Conservation (phyloP, 1,140 invertebrate genomes). For the Parasteatoda tepidariorum region DNA sequence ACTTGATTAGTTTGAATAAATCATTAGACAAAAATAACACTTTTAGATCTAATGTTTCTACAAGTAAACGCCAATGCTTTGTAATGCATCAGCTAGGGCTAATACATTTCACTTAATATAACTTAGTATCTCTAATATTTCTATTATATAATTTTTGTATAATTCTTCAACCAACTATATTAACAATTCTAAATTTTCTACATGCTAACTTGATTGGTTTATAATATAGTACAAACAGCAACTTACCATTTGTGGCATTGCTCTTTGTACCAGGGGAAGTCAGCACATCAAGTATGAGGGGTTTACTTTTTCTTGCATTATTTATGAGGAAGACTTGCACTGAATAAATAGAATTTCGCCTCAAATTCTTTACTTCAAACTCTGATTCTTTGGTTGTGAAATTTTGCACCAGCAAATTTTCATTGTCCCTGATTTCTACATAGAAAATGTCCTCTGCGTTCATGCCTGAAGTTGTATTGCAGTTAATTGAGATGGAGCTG, state of each 20-base stretch:
- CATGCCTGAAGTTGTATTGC: conserved; percentile 1
- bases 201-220: background rate
- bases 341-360: background rate
- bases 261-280: background rate
- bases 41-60: no score
- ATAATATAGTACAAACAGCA: no score
- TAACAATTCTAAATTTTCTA: background rate
- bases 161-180: background rate
- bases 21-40: no score
- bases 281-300: background rate
- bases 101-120: no score
- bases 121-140: no score
- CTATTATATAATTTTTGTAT: no score
- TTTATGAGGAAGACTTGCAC: conserved; percentile 2
- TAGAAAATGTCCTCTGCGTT: conserved; percentile 3
- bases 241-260: background rate
- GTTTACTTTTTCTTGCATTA: conserved; percentile 13
- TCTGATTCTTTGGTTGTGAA: background rate
- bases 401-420: conserved; percentile 1
- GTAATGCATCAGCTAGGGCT: no score
- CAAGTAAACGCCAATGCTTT: no score
- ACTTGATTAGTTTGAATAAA: no score
- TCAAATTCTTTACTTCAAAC: background rate
- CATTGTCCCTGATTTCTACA: background rate
- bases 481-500: background rate